Evolutionary conservation across 1,140 invertebrate genomes (phyloP).

Genomic region (Eueides isabella): DNA sequence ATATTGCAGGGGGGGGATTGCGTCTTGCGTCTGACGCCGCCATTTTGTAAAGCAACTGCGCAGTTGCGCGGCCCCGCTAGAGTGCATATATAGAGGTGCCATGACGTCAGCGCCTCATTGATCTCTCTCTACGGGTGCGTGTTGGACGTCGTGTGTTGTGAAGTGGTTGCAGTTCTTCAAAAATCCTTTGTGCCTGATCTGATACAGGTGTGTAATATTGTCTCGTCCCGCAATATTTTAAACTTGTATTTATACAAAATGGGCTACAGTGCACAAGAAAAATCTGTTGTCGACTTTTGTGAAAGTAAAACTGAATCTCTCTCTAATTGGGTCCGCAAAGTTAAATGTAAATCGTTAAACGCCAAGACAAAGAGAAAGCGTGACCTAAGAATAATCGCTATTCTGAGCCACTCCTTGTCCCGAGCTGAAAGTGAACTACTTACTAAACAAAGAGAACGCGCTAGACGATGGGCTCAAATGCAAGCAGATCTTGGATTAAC

Average conservation of each 20-base stretch:
- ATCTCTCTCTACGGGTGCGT: constrained; percentile 48
- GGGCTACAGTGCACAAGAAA: constrained; percentile 74
- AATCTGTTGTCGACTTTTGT: constrained; percentile 76
- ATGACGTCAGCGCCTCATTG: constrained; percentile 67
- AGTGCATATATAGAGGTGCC: constrained; percentile 62
- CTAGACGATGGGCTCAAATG: constrained; percentile 77
- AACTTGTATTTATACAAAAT: constrained; percentile 57
- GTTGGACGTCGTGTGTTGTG: constrained; percentile 62
- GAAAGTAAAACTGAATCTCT: constrained; percentile 79
- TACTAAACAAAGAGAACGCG: constrained; percentile 79
- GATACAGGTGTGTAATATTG: constrained; percentile 79
- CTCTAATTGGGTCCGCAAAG: constrained; percentile 76
- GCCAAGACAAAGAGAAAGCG: constrained; percentile 77
- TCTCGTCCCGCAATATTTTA: constrained; percentile 63
- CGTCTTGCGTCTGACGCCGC: constrained; percentile 45
- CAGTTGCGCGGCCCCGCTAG: constrained; percentile 51
- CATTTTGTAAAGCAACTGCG: constrained; percentile 72
- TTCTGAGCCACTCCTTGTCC: constrained; percentile 72
- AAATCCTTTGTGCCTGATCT: constrained; percentile 65
- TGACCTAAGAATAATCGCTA: constrained; percentile 75
- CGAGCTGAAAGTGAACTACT: constrained; percentile 72
- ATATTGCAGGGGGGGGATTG: constrained; percentile 10
- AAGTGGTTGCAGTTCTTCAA: constrained; percentile 62
- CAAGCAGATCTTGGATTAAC: constrained; percentile 76
- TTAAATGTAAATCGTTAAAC: constrained; percentile 75